Evolutionary conservation across 1,140 invertebrate genomes (phyloP).

Genomic region (Halyomorpha halys): DNA sequence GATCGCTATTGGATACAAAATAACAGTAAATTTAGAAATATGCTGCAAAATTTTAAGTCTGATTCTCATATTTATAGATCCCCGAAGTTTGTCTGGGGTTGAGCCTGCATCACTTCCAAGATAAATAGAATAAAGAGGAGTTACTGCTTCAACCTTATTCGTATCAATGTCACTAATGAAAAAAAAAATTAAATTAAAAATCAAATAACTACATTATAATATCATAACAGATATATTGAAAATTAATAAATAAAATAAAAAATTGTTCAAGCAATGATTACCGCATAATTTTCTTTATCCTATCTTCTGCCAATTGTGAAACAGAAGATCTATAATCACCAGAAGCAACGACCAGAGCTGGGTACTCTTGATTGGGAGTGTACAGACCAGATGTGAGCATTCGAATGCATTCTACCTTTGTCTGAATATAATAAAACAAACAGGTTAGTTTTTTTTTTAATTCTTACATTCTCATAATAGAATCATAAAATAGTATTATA

Average conservation of each 20-base stretch:
- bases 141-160: conserved; percentile 52
- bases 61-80: conserved; percentile 67
- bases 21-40: conserved; percentile 64
- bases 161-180: conserved; percentile 58
- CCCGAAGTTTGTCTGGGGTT: conserved; percentile 48
- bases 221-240: not conserved
- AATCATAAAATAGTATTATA: too few relatives aligned
- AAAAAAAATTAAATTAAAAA: not conserved
- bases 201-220: not conserved
- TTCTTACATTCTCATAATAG: too few relatives aligned
- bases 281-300: conserved; percentile 19
- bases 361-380: conserved; percentile 58
- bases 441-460: too few relatives aligned
- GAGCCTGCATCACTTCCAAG: conserved; percentile 52
- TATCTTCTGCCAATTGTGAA: conserved; percentile 60
- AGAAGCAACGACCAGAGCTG: conserved; percentile 70
- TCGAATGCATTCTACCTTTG: conserved; percentile 8
- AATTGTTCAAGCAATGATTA: conserved; percentile 2
- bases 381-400: conserved; percentile 55
- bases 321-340: conserved; percentile 77
- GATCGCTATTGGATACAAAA: conserved; percentile 67
- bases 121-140: conserved; percentile 66
- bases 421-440: too few relatives aligned
- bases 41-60: conserved; percentile 76
- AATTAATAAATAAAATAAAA: not conserved